Percentiles rank a stretch among this genome's conserved stretches.
Conservation (phyloP, 2,888 invertebrate genomes). For the Melanophora roralis region DNA sequence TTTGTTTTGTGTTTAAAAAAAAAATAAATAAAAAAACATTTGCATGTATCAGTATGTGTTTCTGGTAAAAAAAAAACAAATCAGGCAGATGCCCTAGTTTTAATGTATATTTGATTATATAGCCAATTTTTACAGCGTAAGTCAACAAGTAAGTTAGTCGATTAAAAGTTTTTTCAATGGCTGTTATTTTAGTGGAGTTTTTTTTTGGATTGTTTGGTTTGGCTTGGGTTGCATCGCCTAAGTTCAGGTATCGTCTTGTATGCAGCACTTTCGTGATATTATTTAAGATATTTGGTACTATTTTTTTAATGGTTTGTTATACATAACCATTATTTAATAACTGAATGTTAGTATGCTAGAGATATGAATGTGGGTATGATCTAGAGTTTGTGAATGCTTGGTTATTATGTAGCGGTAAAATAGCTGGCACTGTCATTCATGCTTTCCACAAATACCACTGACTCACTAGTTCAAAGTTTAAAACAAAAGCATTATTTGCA, state of each 20-base stretch:
- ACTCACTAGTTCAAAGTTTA: conserved; percentile 46
- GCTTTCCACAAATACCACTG: conserved; percentile 49
- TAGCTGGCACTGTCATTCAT: conserved; percentile 53
- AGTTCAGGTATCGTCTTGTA: too few species aligned
- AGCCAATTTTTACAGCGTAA: conserved; percentile 21
- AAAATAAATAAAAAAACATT: conserved; percentile 28
- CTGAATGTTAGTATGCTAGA: too few species aligned
- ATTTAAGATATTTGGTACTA: too few species aligned
- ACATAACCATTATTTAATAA: conserved; percentile 46
- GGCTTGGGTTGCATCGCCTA: conserved; percentile 22
- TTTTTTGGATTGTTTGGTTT: conserved; percentile 27
- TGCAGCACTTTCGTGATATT: conserved; percentile 47
- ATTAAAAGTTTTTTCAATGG: conserved; percentile 10
- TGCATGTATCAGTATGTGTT: conserved; percentile 9
- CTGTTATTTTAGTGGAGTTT: conserved; percentile 25
- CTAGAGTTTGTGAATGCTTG: background rate
- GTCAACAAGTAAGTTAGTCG: background rate
- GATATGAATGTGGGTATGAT: background rate
- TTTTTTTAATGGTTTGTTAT: conserved; percentile 3
- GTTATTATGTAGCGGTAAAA: conserved; percentile 45
- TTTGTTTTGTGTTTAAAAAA: conserved; percentile 27
- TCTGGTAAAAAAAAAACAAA: conserved; percentile 9
- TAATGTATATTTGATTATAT: conserved; percentile 42
- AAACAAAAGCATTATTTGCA: background rate
- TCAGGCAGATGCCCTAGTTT: conserved; percentile 57